Evolutionary conservation across 1,140 invertebrate species (phyloP).

Genomic region (Oscheius sp.): DNA sequence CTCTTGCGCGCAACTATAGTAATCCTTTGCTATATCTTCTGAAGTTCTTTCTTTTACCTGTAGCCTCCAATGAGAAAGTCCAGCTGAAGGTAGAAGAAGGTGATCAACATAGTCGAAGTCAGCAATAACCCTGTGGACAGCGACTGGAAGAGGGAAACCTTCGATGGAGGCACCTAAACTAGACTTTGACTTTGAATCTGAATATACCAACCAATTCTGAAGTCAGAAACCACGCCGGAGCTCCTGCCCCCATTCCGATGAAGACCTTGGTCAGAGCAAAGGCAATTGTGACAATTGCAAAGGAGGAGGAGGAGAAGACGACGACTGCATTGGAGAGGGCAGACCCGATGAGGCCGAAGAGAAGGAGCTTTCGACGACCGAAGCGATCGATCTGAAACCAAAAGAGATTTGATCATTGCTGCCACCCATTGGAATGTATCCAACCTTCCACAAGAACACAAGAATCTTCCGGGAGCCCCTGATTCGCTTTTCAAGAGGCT

Average conservation of each 20-base stretch:
- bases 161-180: conserved; percentile 22
- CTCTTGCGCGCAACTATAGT: background rate
- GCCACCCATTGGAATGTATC: no score
- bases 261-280: conserved; percentile 40
- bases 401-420: no score
- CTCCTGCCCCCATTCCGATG: conserved; percentile 42
- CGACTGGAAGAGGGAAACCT: conserved; percentile 34
- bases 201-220: conserved; percentile 34
- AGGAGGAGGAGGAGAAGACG: conserved; percentile 12
- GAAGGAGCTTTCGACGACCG: conserved; percentile 29
- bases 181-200: background rate
- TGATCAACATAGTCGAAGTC: conserved; percentile 32
- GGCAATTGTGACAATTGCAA: conserved; percentile 9
- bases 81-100: conserved; percentile 36
- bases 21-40: background rate
- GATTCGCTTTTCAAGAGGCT: no score
- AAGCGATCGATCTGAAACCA: conserved; percentile 36
- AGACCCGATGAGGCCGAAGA: conserved; percentile 38
- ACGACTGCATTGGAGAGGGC: conserved; percentile 28
- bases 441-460: no score
- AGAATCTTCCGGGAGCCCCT: no score
- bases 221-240: conserved; percentile 47
- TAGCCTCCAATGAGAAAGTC: conserved; percentile 31
- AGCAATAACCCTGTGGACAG: conserved; percentile 41
- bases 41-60: conserved; percentile 19